These are phyloP conservation scores for Eilema sororculum DNA, from an alignment of 2,888 invertebrate species.

Conservation along the genomic window DNA sequence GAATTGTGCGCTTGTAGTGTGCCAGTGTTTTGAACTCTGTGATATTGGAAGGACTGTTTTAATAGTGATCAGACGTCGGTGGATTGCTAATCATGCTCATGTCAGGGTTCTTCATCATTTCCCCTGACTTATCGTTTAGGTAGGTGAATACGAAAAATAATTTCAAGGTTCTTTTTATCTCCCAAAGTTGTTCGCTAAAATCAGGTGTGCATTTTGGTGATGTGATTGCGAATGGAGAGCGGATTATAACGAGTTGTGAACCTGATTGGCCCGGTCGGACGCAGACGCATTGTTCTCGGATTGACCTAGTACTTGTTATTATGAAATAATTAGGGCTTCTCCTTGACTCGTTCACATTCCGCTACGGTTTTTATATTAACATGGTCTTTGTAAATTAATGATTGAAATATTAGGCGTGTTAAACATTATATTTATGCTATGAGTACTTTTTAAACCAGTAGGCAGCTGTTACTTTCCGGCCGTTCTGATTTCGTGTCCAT, in stretches of 20 bases:
- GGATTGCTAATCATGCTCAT: slow-evolving; percentile 71
- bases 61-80: slow-evolving; percentile 61
- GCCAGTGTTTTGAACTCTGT: slow-evolving; percentile 83
- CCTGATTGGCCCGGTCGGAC: slow-evolving; percentile 78
- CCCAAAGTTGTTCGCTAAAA: slow-evolving; percentile 58
- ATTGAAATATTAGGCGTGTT: slow-evolving; percentile 4
- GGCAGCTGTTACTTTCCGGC: slow-evolving; percentile 40
- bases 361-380: slow-evolving; percentile 41
- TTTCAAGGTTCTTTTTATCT: slow-evolving; percentile 64
- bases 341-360: slow-evolving; percentile 61
- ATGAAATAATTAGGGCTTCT: slow-evolving; percentile 71
- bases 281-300: slow-evolving; percentile 77
- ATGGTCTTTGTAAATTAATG: slow-evolving; percentile 36
- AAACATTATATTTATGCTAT: slow-evolving; percentile 3
- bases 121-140: slow-evolving; percentile 81
- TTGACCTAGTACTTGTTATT: slow-evolving; percentile 77
- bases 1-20: slow-evolving; percentile 78
- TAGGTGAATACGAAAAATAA: slow-evolving; percentile 69
- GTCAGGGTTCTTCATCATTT: slow-evolving; percentile 83
- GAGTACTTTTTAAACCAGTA: slow-evolving; percentile 23
- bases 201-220: slow-evolving; percentile 56
- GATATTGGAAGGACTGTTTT: slow-evolving; percentile 71
- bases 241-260: slow-evolving; percentile 73
- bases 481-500: slow-evolving; percentile 53
- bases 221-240: slow-evolving; percentile 67